phyloP scores from a whole-genome alignment of 2,113 vertebrate genomes.

The Cyanistes caeruleus region DNA sequence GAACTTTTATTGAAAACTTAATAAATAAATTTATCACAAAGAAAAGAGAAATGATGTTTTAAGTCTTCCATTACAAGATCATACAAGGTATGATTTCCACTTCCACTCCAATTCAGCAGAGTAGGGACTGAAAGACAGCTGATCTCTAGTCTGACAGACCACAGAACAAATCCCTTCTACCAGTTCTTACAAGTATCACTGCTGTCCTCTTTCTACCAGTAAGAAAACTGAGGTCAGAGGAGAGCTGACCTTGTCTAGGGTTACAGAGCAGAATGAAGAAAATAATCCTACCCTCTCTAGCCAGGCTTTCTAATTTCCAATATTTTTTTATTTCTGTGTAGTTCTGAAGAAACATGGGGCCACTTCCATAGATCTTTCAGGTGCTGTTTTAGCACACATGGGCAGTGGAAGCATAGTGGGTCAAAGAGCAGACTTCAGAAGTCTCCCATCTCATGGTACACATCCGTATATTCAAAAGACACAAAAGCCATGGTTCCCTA shows the following conservation, averaged over 20 bases:
- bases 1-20: not conserved
- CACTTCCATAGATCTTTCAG: not conserved
- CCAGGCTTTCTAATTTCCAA: not conserved
- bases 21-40: not conserved
- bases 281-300: not conserved
- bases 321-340: not conserved
- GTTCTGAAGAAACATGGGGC: not conserved
- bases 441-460: not conserved
- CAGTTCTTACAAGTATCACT: not conserved
- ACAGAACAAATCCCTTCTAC: not conserved
- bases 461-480: not conserved
- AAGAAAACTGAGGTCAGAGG: not conserved
- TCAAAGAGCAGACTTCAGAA: not conserved
- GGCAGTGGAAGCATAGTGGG: not conserved
- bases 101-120: not conserved
- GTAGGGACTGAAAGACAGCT: not conserved
- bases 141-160: not conserved
- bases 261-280: not conserved
- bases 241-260: not conserved
- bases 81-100: not conserved
- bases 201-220: not conserved
- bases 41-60: not conserved
- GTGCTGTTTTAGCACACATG: fast-evolving
- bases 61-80: not conserved
- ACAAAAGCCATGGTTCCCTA: not conserved